Evolutionary conservation across 2,113 vertebrate species (phyloP).

Genomic region (Carassius auratus): DNA sequence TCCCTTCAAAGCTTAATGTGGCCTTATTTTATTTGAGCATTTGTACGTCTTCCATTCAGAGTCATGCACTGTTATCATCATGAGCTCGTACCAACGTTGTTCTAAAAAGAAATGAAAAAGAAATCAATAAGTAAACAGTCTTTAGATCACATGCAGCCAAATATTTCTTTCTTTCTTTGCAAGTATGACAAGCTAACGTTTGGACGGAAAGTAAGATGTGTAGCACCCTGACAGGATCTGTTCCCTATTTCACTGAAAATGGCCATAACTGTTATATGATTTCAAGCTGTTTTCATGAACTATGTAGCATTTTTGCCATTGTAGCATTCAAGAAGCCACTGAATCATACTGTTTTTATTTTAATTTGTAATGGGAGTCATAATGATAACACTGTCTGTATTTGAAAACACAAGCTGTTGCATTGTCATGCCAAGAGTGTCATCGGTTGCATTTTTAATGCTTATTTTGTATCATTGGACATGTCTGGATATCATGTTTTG

Average conservation of each 20-base stretch:
- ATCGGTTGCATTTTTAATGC: conserved; percentile 53
- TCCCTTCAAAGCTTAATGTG: conserved; percentile 66
- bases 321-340: conserved; percentile 73
- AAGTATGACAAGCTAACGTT: conserved; percentile 51
- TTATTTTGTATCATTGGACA: conserved; percentile 47
- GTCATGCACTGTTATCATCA: conserved; percentile 63
- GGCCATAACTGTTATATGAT: conserved; percentile 63
- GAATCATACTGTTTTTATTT: conserved; percentile 53
- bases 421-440: conserved; percentile 58
- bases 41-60: conserved; percentile 73
- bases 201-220: conserved; percentile 46
- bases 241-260: conserved; percentile 55
- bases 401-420: conserved; percentile 58
- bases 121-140: background rate
- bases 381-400: conserved; percentile 57
- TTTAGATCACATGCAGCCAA: conserved; percentile 55
- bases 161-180: conserved; percentile 59
- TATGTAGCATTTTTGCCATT: conserved; percentile 79
- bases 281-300: conserved; percentile 64
- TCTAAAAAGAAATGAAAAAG: conserved; percentile 18
- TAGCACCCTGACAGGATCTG: conserved; percentile 57
- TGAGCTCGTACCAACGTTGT: conserved; percentile 58
- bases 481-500: conserved; percentile 63
- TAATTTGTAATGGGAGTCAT: conserved; percentile 44
- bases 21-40: conserved; percentile 67